phyloP scores from a whole-genome alignment of 2,113 vertebrate genomes.

The Prionailurus viverrinus region DNA sequence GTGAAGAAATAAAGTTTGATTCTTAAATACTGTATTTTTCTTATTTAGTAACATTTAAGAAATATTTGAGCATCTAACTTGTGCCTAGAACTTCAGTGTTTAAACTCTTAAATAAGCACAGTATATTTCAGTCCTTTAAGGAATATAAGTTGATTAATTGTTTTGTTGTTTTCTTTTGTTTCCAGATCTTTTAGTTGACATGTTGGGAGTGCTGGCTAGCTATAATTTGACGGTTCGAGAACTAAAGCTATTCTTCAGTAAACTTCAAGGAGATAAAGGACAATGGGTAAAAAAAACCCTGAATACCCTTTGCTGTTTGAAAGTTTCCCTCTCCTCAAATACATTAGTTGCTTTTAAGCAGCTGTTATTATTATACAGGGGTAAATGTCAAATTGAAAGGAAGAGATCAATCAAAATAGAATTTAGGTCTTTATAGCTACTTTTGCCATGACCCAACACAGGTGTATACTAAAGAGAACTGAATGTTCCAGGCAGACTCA shows the following conservation, averaged over 20 bases:
- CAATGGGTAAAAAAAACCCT: slow-evolving; percentile 94
- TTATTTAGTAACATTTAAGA: background rate
- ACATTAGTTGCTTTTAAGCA: background rate
- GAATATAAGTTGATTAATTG: slow-evolving; percentile 46
- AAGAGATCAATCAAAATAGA: background rate
- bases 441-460: background rate
- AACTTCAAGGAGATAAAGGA: slow-evolving; percentile 96
- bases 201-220: slow-evolving; percentile 97
- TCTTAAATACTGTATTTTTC: background rate
- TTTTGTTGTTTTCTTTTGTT: slow-evolving; percentile 69
- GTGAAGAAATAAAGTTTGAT: background rate
- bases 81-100: background rate
- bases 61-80: background rate
- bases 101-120: background rate
- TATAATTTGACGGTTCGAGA: slow-evolving; percentile 99
- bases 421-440: background rate
- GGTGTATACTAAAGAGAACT: background rate
- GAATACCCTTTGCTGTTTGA: slow-evolving; percentile 31
- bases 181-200: slow-evolving; percentile 97
- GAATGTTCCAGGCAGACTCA: background rate
- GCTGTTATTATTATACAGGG: background rate
- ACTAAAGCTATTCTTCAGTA: slow-evolving; percentile 98
- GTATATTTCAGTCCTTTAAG: slow-evolving; percentile 43
- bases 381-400: background rate
- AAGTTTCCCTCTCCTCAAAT: background rate